phyloP scores from a whole-genome alignment of 1,140 invertebrate genomes.

The Plectrocnemia conspersa region DNA sequence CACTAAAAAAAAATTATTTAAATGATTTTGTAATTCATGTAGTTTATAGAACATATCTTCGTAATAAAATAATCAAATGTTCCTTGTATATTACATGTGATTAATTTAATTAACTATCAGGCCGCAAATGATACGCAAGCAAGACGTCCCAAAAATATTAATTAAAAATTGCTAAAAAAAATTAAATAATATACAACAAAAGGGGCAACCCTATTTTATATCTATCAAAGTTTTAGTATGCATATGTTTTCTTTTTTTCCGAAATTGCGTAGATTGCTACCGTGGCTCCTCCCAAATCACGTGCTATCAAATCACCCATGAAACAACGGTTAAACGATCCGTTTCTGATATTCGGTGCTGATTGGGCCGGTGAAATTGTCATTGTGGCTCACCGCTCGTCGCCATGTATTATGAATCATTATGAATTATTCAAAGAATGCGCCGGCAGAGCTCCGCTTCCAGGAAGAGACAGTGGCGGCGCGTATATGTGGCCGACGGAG shows the following conservation, averaged over 20 bases:
- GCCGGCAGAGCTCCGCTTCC: neutral
- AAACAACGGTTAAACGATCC: neutral
- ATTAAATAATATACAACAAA: too few species aligned
- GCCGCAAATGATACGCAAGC: too few species aligned
- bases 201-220: neutral
- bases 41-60: too few species aligned
- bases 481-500: neutral
- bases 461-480: neutral
- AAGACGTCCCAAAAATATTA: too few species aligned
- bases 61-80: too few species aligned
- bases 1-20: too few species aligned
- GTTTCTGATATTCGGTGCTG: neutral
- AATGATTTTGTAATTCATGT: too few species aligned
- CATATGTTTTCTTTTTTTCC: neutral
- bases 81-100: too few species aligned
- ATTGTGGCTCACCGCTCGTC: neutral
- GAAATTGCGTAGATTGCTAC: neutral
- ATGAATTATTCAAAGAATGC: slow-evolving; percentile 8
- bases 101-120: too few species aligned
- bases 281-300: too few species aligned
- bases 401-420: slow-evolving; percentile 2
- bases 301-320: too few species aligned
- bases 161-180: too few species aligned
- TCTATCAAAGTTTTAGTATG: neutral
- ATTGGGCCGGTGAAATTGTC: neutral